Evolutionary conservation across 2,888 invertebrate genomes (phyloP).

Genomic region (Hydroisotoma schaefferi): DNA sequence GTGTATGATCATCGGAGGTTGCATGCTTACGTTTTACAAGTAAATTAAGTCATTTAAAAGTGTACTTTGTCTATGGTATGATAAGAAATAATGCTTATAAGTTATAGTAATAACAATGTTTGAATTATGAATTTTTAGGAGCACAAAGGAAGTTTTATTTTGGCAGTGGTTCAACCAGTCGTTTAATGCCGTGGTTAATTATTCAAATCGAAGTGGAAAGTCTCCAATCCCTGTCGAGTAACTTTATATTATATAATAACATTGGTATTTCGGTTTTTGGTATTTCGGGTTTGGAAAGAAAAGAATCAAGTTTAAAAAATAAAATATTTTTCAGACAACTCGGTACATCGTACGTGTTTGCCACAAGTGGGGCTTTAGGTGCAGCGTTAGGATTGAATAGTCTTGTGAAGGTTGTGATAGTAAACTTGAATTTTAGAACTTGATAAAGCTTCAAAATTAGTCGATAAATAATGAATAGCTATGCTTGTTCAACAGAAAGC

Average conservation of each 20-base stretch:
- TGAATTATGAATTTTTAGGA: conserved; percentile 58
- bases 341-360: conserved; percentile 76
- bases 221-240: conserved; percentile 62
- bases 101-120: too few species aligned
- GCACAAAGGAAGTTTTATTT: conserved; percentile 84
- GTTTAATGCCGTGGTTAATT: conserved; percentile 98
- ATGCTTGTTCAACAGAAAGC: conserved; percentile 57
- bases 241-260: conserved; percentile 22
- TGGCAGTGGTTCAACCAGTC: conserved; percentile 99
- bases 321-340: conserved; percentile 60
- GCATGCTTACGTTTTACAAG: conserved; percentile 95
- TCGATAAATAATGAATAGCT: background rate
- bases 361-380: conserved; percentile 83
- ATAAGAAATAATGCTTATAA: too few species aligned
- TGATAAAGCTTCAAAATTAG: background rate
- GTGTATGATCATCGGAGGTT: conserved; percentile 92
- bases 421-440: background rate
- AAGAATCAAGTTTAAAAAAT: too few species aligned
- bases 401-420: conserved; percentile 63
- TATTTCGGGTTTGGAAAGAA: background rate
- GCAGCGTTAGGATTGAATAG: conserved; percentile 86
- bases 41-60: conserved; percentile 1
- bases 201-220: conserved; percentile 86
- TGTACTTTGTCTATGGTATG: too few species aligned
- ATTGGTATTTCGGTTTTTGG: background rate